A percentile compares a stretch with the other conserved stretches of the same genome.
These are phyloP conservation scores for Tragulus kanchil DNA, from an alignment of 2,113 vertebrate genomes.

Conservation along the genomic window DNA sequence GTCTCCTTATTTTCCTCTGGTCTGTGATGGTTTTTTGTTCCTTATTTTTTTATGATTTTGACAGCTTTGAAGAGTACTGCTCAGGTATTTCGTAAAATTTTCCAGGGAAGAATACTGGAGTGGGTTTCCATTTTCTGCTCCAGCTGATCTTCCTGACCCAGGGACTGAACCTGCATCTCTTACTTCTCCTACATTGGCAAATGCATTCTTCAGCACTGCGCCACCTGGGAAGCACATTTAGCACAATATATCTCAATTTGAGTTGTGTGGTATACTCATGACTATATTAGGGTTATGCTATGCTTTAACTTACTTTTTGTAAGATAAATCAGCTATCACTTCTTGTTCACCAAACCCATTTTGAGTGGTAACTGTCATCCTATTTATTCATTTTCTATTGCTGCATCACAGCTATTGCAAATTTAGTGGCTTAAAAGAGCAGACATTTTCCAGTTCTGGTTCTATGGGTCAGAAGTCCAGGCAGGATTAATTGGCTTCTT, in stretches of 20 bases:
- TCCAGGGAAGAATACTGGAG: background rate
- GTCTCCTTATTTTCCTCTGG: background rate
- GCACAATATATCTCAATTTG: background rate
- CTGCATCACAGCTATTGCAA: background rate
- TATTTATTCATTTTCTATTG: slow-evolving; percentile 3
- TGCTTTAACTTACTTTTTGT: background rate
- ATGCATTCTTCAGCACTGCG: background rate
- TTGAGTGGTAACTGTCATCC: background rate
- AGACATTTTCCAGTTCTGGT: background rate
- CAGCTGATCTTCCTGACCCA: background rate
- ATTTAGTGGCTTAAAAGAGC: background rate
- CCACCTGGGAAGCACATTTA: background rate
- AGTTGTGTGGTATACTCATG: background rate
- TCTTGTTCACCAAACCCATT: slow-evolving; percentile 30
- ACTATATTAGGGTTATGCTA: background rate
- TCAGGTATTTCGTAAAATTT: background rate
- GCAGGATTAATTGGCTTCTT: background rate
- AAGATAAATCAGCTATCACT: background rate
- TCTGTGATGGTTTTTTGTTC: background rate
- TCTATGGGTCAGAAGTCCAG: background rate
- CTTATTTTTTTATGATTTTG: slow-evolving; percentile 8
- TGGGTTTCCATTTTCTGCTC: background rate
- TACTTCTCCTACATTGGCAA: background rate
- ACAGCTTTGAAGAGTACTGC: background rate
- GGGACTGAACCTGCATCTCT: background rate